Evolutionary conservation across 2,888 invertebrate species (phyloP), one percentile per base, ranked within the genome.

Genomic region (Tetropium fuscum): DNA sequence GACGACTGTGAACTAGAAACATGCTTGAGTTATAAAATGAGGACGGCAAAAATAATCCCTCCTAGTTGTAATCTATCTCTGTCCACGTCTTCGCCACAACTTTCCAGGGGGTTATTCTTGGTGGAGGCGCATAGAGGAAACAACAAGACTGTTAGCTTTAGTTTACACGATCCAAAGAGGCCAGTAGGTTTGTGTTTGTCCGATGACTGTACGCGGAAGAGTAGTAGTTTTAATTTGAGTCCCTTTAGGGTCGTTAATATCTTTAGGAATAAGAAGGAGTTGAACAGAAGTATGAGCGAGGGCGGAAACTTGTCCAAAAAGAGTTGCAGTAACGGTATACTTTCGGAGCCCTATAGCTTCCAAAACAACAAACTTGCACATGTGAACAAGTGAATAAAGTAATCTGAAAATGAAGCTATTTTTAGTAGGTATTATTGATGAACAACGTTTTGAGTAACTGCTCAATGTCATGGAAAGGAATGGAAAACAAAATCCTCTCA

Each of bases 71-170:
- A 44, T 27, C 49, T 13, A 20, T 20, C 44, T 16, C 51, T 74
- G 8, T 75, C 77, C n/a, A 74, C 69, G 19, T 76, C 80, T 1
- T 79, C 79, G 2, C 79, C 80, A 11, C 81, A 80, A 65, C 58
- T 80, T n/a, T 76, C 75, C 6, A 70, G 70, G 32, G 71, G 67
- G 11, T 53, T 78, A 19, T 78, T 78, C 63, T 40, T 79, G 27
- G 71, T 79, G 3, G 79, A 80, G 56, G 48, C 45, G 2, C 43
- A 54, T 34, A 55, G 13, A 34, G 38, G 36, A 51, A 45, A 36
- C 45, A 51, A 40, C 34, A 60, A 53, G 58, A 34, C 30, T 43
- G 55, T 63, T 34, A 62, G 61, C 58, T 51, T 16, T 36, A 63
- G 56, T 47, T 41, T 54, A 44, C 36, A 60, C 7, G 64, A 68